Evolutionary conservation across 1,140 invertebrate genomes (phyloP).

Genomic region (Oscheius sp.): DNA sequence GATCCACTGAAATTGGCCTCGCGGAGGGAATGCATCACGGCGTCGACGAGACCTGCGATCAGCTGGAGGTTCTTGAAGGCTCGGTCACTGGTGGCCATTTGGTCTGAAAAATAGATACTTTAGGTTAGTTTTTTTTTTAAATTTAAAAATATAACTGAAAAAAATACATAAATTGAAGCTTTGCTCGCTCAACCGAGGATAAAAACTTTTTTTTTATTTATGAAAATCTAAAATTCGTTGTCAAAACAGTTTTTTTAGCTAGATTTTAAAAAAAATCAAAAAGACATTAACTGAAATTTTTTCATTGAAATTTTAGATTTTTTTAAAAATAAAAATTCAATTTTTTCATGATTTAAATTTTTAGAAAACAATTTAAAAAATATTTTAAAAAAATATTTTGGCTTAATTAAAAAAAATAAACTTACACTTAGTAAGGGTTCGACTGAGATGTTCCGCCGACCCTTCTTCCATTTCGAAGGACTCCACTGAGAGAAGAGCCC

Average conservation of each 20-base stretch:
- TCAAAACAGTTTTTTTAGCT: too few species aligned
- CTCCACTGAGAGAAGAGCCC: conserved; percentile 3
- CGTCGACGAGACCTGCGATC: too few species aligned
- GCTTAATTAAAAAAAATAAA: neutral
- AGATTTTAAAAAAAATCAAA: too few species aligned
- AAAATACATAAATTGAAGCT: too few species aligned
- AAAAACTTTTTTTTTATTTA: neutral
- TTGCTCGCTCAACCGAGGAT: conserved; percentile 7
- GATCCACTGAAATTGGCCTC: too few species aligned
- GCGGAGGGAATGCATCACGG: too few species aligned
- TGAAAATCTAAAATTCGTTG: too few species aligned
- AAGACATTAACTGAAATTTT: too few species aligned
- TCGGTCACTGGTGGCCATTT: neutral
- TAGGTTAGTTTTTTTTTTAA: neutral
- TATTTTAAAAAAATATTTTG: neutral
- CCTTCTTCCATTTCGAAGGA: neutral
- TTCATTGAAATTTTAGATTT: too few species aligned
- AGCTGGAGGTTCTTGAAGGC: neutral
- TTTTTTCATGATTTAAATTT: too few species aligned
- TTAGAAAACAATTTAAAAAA: too few species aligned
- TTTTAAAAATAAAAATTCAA: too few species aligned
- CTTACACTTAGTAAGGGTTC: conserved; percentile 18
- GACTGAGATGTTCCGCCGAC: conserved; percentile 17
- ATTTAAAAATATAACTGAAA: neutral
- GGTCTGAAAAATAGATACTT: neutral